A percentile compares a stretch with the other conserved stretches of the same genome.
Conservation (phyloP, 2,113 vertebrate genomes). For the Grammatotria lemairii region DNA sequence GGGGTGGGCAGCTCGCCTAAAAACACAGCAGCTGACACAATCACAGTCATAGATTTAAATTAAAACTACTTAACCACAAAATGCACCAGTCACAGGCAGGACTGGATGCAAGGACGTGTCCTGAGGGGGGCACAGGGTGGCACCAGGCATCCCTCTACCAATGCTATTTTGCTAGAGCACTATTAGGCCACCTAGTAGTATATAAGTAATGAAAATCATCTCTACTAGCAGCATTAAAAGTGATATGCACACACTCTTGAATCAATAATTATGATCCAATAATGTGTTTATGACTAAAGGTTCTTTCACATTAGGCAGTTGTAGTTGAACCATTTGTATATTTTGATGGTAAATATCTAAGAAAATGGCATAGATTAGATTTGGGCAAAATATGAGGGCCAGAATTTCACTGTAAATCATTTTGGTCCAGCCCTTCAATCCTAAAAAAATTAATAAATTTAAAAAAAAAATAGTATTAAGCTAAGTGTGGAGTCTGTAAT, state of each 20-base stretch:
- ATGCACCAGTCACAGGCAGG: neutral
- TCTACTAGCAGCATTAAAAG: neutral
- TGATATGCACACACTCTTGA: neutral
- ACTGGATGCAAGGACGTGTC: neutral
- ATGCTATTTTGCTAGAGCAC: neutral
- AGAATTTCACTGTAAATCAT: neutral
- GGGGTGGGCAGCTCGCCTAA: conserved; percentile 12
- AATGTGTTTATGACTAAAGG: neutral
- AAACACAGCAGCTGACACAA: conserved; percentile 25
- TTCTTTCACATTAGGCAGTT: neutral
- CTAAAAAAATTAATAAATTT: neutral
- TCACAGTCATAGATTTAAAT: conserved; percentile 3
- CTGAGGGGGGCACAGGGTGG: neutral
- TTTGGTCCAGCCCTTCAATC: neutral
- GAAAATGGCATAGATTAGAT: neutral
- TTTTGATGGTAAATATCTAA: neutral
- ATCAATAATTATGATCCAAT: neutral
- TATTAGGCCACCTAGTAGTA: neutral
- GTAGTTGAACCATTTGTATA: neutral
- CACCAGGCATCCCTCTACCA: neutral
- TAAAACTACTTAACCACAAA: neutral
- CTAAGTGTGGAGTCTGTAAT: neutral
- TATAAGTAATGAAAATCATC: neutral
- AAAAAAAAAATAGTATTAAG: neutral
- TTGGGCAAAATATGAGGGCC: neutral